phyloP scores from a whole-genome alignment of 2,113 vertebrate species.

The Climacteris rufus region DNA sequence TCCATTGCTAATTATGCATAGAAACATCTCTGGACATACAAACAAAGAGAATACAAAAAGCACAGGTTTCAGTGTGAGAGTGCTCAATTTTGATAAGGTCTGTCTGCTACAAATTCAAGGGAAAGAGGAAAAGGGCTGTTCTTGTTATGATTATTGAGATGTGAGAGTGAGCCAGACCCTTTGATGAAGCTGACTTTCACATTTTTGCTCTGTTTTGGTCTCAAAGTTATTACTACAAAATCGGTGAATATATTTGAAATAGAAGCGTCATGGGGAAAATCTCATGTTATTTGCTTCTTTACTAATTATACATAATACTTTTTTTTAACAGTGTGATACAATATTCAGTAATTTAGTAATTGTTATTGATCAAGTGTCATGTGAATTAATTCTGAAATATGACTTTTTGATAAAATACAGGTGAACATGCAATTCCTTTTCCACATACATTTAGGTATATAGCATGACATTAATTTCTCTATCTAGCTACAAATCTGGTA shows the following conservation, averaged over 20 bases:
- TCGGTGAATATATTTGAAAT: not conserved
- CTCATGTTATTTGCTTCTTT: not conserved
- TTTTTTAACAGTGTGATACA: not conserved
- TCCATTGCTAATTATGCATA: not conserved
- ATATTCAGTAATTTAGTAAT: not conserved
- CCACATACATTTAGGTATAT: not conserved
- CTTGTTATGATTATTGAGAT: not conserved
- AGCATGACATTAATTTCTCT: not conserved
- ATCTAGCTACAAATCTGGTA: not conserved
- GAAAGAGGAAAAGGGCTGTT: not conserved
- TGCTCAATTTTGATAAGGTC: not conserved
- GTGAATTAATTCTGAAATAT: not conserved
- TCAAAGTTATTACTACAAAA: not conserved
- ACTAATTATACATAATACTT: not conserved
- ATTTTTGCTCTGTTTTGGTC: not conserved
- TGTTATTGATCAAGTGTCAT: not conserved
- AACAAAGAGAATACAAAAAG: not conserved
- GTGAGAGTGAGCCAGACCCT: not conserved
- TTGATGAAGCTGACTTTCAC: not conserved
- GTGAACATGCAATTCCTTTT: not conserved
- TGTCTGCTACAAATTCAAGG: not conserved
- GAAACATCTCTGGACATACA: not conserved
- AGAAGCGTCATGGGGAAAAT: not conserved
- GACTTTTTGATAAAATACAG: not conserved
- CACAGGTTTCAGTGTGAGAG: not conserved